Evolutionary conservation across 2,113 vertebrate genomes (phyloP), one percentile per base, ranked within the genome.

Genomic region (Cryptoleucopteryx plumbea): DNA sequence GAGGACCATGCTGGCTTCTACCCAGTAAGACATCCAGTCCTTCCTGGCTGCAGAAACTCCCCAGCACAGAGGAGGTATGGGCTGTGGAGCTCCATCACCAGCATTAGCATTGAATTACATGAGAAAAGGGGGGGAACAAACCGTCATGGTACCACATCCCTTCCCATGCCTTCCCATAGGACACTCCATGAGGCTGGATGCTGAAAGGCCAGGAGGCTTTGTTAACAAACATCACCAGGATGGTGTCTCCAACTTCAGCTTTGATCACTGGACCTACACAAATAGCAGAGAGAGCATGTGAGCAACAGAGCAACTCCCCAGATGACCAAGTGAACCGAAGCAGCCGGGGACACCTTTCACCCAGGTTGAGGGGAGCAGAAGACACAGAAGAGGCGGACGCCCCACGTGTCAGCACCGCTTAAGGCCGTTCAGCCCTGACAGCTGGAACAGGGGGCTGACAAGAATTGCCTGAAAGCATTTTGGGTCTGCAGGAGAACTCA

Each of bases 231-330:
- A 53, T 96, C 74, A 98, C 97, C 74, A 97, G 67, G 58, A 98
- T 97, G 36, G 97, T 98, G 55, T 98, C 98, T 81, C 98, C 98
- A 7, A 98, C 98, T 91, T 98, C 98, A 56, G 98, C 98, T 94
- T 98, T 98, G 78, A 98, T 98, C 79, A 98, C 98, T 3, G 98
- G 98, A 52, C 98, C 98, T 98, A 75, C 13, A 68, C 48, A 91
- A 48, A 86, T 0, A 55, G 79, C 84, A 70, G 20, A 83, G 45
- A 91, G 45, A 62, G 23, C 21, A 42, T 17, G 27, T 78, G 25
- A 94, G 72, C 83, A 26, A 65, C 6, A 21, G 50, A 50, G 92
- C 17, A 65, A 11, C 20, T 32, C 26, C 36, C 34, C 4, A 1
- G 22, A 20, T 32, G 13, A 59, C 5, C 32, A 84, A 4, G 25